Evolutionary conservation across 2,888 invertebrate species (phyloP).

Genomic region (Halictus ligatus): DNA sequence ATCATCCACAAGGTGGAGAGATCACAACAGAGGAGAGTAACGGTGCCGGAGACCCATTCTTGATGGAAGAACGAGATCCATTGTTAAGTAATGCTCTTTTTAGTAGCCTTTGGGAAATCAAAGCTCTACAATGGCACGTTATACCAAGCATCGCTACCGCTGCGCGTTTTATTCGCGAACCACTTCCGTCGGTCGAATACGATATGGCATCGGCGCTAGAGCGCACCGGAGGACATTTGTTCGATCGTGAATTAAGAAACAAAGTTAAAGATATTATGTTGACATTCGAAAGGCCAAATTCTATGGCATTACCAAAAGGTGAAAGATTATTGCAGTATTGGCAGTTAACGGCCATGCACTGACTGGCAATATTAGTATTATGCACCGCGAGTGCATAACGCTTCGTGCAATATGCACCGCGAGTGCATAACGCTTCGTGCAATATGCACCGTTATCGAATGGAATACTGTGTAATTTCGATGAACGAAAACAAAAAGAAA

Average conservation of each 20-base stretch:
- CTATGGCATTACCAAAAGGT: constrained; percentile 86
- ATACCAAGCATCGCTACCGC: constrained; percentile 90
- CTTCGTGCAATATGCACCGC: constrained; percentile 48
- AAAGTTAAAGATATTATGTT: constrained; percentile 90
- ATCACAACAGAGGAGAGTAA: constrained; percentile 73
- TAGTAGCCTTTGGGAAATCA: constrained; percentile 97
- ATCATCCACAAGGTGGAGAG: constrained; percentile 85
- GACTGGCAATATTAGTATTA: constrained; percentile 53
- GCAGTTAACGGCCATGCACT: constrained; percentile 84
- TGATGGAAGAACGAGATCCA: constrained; percentile 93
- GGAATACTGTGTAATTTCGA: constrained; percentile 39
- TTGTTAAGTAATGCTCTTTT: constrained; percentile 92
- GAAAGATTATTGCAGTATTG: constrained; percentile 90
- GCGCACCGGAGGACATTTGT: constrained; percentile 89
- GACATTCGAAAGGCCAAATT: constrained; percentile 90
- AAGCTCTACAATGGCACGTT: constrained; percentile 90
- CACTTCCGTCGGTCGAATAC: constrained; percentile 89
- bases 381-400: constrained; percentile 43
- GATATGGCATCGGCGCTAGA: constrained; percentile 89
- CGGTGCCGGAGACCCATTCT: constrained; percentile 90
- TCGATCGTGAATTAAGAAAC: constrained; percentile 91
- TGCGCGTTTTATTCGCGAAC: constrained; percentile 89
- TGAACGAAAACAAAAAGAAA: constrained; percentile 7
- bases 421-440: constrained; percentile 54
- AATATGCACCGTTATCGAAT: constrained; percentile 43